Evolutionary conservation across 2,797 vertebrate genomes (phyloP), one percentile per base, ranked within the genome.

Genomic region (Chelmon rostratus): DNA sequence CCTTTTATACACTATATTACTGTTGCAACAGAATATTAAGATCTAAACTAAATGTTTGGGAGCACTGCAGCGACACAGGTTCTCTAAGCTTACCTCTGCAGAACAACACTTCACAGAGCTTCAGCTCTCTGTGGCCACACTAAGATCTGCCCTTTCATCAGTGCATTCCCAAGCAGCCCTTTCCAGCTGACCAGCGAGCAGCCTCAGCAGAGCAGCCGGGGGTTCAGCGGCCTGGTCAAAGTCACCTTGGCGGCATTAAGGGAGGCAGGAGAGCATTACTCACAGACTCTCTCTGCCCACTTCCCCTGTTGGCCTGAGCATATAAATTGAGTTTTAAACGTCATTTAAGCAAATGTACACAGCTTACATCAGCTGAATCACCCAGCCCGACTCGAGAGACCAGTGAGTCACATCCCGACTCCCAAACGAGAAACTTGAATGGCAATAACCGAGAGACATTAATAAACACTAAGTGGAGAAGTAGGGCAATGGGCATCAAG

Each of bases 181-280:
- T 80, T 33, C 33, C 61, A 59, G 69, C 4, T 63, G 59, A 81
- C 73, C 73, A 37, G 38, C 25, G 77, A 86, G 76, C 42, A 56
- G 77, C 68, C 62, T 69, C 68, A 31, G 68, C 61, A 38, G 58
- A 76, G 54, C 75, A 73, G 72, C 76, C 46, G 53, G 53, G 19
- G 40, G 31, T 63, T 83, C 64, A 58, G 68, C 23, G 46, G 66
- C 40, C 82, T 47, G 40, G 65, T 86, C 75, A 86, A 87, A 83
- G 89, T 91, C 86, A 91, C 91, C 89, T 87, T 88, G 76, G 69
- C 28, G 5, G 78, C 21, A 67, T 70, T 71, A 69, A 84, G 57
- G 38, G 68, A 83, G 72, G 66, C 69, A 44, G 28, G 69, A 40
- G 42, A 71, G 64, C 65, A 62, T 91, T 81, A 77, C 80, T 86